These are phyloP conservation scores for Myioborus melanocephalus DNA, from an alignment of 2,797 vertebrate species.

Conservation along the genomic window DNA sequence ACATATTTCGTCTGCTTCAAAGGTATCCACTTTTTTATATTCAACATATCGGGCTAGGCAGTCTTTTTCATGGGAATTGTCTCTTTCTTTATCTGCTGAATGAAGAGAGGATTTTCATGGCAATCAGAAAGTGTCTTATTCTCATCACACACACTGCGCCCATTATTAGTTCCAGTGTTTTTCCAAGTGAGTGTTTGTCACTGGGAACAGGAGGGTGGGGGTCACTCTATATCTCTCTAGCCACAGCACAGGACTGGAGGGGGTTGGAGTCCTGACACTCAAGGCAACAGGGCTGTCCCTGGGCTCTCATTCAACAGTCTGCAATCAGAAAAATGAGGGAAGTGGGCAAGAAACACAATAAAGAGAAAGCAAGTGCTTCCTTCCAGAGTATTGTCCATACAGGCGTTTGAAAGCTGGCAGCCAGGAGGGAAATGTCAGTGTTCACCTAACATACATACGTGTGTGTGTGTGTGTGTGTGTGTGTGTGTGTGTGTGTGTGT, in stretches of 20 bases:
- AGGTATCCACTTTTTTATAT: background rate
- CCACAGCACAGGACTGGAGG: background rate
- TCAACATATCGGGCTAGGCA: background rate
- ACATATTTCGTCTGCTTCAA: background rate
- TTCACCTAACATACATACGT: background rate
- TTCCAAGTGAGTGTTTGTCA: background rate
- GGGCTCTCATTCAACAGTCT: background rate
- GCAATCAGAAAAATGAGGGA: background rate
- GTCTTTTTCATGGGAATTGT: background rate
- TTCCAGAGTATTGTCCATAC: background rate
- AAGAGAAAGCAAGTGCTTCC: background rate
- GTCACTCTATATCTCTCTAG: background rate
- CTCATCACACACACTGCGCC: accelerated
- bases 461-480: background rate
- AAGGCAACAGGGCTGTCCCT: accelerated
- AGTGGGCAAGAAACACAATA: background rate
- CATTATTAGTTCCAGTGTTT: background rate
- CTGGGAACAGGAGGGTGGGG: accelerated
- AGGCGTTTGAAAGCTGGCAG: background rate
- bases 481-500: background rate
- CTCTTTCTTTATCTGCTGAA: background rate
- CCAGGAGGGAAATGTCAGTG: background rate
- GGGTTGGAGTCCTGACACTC: background rate
- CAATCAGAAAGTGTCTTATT: background rate
- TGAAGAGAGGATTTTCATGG: background rate